Evolutionary conservation across 2,797 vertebrate species (phyloP).

Genomic region (Peromyscus aztecus): DNA sequence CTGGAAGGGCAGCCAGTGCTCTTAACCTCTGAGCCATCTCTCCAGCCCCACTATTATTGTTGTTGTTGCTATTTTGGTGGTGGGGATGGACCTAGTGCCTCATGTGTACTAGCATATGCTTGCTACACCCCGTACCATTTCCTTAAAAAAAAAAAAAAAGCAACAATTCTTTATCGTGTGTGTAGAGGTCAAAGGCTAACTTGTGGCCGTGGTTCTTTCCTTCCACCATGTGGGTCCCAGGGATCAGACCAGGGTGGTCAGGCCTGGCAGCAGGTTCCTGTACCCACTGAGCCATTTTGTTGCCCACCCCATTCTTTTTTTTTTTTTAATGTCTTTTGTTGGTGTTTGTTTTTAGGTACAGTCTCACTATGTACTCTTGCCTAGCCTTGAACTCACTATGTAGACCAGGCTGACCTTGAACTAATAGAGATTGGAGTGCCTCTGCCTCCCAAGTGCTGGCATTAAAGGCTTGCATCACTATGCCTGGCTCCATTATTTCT

Average conservation of each 20-base stretch:
- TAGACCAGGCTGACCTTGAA: neutral
- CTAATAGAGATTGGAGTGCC: neutral
- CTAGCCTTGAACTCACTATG: neutral
- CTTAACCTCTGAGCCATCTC: too few species aligned
- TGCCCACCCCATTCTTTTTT: neutral
- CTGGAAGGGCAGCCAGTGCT: too few species aligned
- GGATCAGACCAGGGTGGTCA: neutral
- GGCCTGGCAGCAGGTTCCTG: neutral
- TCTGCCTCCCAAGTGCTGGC: neutral
- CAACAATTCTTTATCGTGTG: neutral
- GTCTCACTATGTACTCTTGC: neutral
- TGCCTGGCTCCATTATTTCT: neutral
- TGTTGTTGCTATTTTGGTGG: neutral
- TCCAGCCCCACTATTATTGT: neutral
- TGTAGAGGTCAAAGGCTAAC: neutral
- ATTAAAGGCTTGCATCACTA: neutral
- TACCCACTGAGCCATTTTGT: neutral
- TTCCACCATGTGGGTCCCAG: neutral
- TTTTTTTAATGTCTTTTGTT: neutral
- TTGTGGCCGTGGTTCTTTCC: neutral
- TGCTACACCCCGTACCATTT: neutral
- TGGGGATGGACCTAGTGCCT: neutral
- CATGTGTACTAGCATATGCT: neutral
- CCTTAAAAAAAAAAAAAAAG: too few species aligned
- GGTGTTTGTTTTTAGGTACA: neutral